Evolutionary conservation across 2,113 vertebrate genomes (phyloP).

Genomic region (Lipophrys pholis): DNA sequence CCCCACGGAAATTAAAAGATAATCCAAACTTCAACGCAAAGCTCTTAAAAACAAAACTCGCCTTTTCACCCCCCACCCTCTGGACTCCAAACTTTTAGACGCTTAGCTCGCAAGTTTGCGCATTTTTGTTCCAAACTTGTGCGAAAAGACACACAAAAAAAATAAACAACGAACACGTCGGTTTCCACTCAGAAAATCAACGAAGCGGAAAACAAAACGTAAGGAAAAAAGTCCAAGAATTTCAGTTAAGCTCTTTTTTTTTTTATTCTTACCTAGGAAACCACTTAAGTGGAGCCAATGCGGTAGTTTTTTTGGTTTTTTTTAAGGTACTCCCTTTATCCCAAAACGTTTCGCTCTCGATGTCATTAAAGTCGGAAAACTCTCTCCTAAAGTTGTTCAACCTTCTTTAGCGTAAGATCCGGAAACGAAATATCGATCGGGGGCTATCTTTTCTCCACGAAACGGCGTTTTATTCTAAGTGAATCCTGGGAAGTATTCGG

Average conservation of each 20-base stretch:
- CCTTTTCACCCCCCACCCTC: too few relatives aligned
- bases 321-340: constrained; percentile 57
- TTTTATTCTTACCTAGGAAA: background rate
- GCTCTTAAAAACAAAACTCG: background rate
- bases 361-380: constrained; percentile 48
- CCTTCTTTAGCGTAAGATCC: background rate
- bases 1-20: background rate
- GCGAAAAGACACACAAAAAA: background rate
- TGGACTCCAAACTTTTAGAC: constrained; percentile 5
- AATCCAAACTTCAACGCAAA: constrained; percentile 27
- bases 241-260: background rate
- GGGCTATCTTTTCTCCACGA: too few relatives aligned
- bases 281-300: constrained; percentile 18
- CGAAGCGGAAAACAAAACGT: constrained; percentile 5
- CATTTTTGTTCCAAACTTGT: constrained; percentile 60
- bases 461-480: background rate
- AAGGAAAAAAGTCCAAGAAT: too few relatives aligned
- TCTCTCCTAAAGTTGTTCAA: constrained; percentile 37
- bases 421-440: background rate
- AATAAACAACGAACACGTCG: constrained; percentile 16
- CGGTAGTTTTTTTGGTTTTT: constrained; percentile 1
- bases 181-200: constrained; percentile 11
- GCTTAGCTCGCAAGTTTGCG: constrained; percentile 42
- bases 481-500: constrained; percentile 32
- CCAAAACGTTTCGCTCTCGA: constrained; percentile 56